Evolutionary conservation across 23 tunicate genomes (phyloP).

Genomic region (Styela clava): DNA sequence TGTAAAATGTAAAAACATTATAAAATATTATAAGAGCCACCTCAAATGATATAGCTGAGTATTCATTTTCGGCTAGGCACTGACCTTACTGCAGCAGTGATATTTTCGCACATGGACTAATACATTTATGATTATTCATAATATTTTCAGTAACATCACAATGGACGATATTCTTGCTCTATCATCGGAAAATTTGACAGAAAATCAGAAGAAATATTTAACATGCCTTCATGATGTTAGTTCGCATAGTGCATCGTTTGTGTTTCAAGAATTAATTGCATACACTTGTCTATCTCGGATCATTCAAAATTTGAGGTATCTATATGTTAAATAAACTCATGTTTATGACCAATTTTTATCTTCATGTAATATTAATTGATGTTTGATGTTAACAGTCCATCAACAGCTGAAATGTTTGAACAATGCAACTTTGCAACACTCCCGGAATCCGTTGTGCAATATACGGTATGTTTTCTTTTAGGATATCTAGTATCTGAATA

Average conservation of each 20-base stretch:
- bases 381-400: slow-evolving; percentile 39
- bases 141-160: not conserved
- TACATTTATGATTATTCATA: too few relatives aligned
- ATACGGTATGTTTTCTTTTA: slow-evolving; percentile 41
- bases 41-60: too few relatives aligned
- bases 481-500: not conserved
- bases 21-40: too few relatives aligned
- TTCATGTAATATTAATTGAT: not conserved
- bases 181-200: slow-evolving; percentile 16
- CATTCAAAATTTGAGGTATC: slow-evolving; percentile 17
- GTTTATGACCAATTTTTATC: not conserved
- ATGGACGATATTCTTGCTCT: slow-evolving; percentile 12
- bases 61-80: too few relatives aligned
- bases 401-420: slow-evolving; percentile 64
- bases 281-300: slow-evolving; percentile 27
- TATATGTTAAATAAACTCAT: not conserved
- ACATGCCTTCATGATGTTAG: slow-evolving; percentile 25
- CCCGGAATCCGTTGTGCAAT: slow-evolving; percentile 67
- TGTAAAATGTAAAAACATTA: too few relatives aligned
- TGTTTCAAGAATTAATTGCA: slow-evolving; percentile 21
- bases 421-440: slow-evolving; percentile 52
- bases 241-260: slow-evolving; percentile 3
- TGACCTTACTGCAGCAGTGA: too few relatives aligned
- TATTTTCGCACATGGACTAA: too few relatives aligned
- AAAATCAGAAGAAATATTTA: slow-evolving; percentile 7